Evolutionary conservation across 2,888 invertebrate genomes (phyloP).

Genomic region (Pilophorus perplexus): DNA sequence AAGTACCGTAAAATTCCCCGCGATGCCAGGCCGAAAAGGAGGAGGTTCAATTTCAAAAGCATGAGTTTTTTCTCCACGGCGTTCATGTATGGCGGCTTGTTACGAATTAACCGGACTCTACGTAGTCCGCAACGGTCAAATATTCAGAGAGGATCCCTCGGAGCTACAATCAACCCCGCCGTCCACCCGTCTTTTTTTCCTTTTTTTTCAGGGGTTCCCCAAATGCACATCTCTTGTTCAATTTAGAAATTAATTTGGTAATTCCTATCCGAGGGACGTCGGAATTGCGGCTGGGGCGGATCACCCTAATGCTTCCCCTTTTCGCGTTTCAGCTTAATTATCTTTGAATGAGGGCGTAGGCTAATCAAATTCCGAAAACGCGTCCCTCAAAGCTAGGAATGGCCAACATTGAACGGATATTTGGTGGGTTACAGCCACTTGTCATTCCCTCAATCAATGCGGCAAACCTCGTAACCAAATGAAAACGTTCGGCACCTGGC

Average conservation of each 20-base stretch:
- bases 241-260: constrained; percentile 25
- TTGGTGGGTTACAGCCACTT: too few species aligned
- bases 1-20: not conserved
- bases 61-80: not conserved
- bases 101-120: not conserved
- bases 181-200: too few species aligned
- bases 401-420: too few species aligned
- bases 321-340: not conserved
- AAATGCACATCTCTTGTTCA: constrained; percentile 7
- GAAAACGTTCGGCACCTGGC: constrained; percentile 12
- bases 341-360: not conserved
- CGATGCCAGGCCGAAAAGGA: not conserved
- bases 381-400: too few species aligned
- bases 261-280: constrained; percentile 3
- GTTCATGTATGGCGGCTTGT: not conserved
- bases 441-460: constrained; percentile 16
- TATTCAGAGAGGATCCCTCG: not conserved
- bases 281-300: not conserved
- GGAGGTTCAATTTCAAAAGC: not conserved
- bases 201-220: not conserved
- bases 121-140: not conserved
- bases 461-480: constrained; percentile 16
- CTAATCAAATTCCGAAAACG: not conserved
- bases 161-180: not conserved
- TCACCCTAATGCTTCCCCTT: too few species aligned